A percentile compares a stretch with the other conserved stretches of the same genome.
Conservation (phyloP, 2,888 invertebrate species). For the Cistogaster globosa region DNA sequence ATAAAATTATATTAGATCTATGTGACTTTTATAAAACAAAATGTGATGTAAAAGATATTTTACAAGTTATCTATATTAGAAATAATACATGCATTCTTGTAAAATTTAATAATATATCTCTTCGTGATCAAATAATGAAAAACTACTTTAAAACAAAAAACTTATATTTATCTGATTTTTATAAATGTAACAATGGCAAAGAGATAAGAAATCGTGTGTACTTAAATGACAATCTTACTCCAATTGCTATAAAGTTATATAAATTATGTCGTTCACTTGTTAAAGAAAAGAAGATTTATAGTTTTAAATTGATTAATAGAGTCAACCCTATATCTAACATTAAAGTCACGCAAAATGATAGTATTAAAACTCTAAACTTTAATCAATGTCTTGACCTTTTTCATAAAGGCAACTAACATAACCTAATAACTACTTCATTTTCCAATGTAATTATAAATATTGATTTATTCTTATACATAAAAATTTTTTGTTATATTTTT, state of each 20-base stretch:
- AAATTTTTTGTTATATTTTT: neutral
- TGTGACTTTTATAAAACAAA: neutral
- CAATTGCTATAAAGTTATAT: conserved; percentile 9
- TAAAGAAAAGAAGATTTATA: conserved; percentile 8
- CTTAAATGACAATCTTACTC: conserved; percentile 25
- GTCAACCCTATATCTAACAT: conserved; percentile 3
- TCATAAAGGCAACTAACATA: neutral
- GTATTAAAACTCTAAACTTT: neutral
- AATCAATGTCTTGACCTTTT: neutral
- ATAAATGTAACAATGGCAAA: neutral
- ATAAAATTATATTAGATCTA: neutral
- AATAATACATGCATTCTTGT: neutral
- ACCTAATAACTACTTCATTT: neutral
- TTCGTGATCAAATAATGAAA: conserved; percentile 13
- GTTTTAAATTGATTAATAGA: conserved; percentile 11
- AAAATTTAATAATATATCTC: conserved; percentile 1
- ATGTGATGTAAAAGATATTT: conserved; percentile 4
- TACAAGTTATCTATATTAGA: conserved; percentile 1
- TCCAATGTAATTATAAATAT: too few relatives aligned
- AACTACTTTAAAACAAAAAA: conserved; percentile 1
- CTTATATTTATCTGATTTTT: conserved; percentile 1
- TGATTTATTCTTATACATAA: too few relatives aligned
- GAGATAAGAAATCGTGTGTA: conserved; percentile 16
- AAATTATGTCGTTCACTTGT: conserved; percentile 5
- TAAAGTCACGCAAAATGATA: neutral